Percentiles rank a stretch among this genome's conserved stretches.
phyloP scores from a whole-genome alignment of 2,113 vertebrate genomes.

The Vicugna pacos region DNA sequence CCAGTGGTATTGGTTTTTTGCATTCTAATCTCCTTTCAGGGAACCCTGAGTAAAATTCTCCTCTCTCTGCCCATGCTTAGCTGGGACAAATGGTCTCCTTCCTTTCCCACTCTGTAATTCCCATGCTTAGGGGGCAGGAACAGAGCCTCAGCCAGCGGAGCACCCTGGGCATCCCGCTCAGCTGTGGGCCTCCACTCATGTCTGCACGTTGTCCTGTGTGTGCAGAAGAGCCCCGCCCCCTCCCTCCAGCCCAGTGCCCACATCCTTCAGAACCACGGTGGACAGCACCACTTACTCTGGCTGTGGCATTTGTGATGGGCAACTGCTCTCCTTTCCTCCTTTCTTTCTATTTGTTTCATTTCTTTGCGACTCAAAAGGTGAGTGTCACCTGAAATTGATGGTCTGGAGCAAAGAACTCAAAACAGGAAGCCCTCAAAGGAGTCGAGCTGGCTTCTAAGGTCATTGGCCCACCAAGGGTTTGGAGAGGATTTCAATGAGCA shows the following conservation, averaged over 20 bases:
- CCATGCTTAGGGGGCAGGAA: not conserved
- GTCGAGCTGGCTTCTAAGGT: accelerated
- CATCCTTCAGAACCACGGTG: not conserved
- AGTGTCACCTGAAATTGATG: not conserved
- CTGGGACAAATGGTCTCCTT: not conserved
- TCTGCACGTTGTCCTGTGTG: not conserved
- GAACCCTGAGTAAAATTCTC: not conserved
- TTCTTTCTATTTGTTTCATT: not conserved
- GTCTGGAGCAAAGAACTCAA: not conserved
- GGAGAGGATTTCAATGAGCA: not conserved
- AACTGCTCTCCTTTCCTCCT: not conserved
- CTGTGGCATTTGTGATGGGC: accelerated
- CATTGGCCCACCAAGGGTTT: not conserved
- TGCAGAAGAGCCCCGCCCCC: accelerated
- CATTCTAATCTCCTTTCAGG: not conserved
- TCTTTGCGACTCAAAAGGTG: not conserved
- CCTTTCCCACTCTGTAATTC: not conserved
- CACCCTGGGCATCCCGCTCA: too few species aligned
- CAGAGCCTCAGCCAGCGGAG: not conserved
- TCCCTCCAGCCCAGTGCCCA: accelerated
- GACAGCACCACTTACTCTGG: not conserved
- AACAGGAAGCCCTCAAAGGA: not conserved
- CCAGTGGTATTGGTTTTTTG: not conserved
- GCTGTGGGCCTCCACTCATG: not conserved
- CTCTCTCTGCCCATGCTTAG: not conserved